Base-by-base conservation (phyloP, 92 coral and sea anemone species). In the Anthopleura xanthogrammica region DNA sequence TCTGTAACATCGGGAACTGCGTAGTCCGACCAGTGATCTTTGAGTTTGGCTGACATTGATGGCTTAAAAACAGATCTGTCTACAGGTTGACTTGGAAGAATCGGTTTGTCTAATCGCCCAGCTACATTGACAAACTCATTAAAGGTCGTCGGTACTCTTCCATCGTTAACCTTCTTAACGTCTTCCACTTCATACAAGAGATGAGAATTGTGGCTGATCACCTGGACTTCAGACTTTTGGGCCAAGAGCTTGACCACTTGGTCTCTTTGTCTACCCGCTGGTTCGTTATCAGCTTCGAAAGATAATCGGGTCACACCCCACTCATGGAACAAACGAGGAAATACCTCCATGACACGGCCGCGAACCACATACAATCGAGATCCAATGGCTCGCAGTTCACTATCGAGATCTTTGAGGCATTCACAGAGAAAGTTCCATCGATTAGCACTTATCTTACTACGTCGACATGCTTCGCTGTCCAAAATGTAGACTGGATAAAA, bases 221-320 rank as follows among this genome's bases (percentile, higher is more conserved):
- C 94, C 64, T 92, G 79, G 1, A 94, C 90, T 1, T 86, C 94
- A 20, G 76, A 80, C 83, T 88, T 85, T 83, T 87, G 82, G 7
- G 95, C 95, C 85, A 94, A 41, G 24, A 80, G 73, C 36, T 81
- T 60, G 72, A 94, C 87, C 64, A 86, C 87, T 42, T 90, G 89
- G 84, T 92, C 98, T 76, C 93, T 86, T 80, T 92, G 95, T 41
- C 82, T 77, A 14, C 92, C 94, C 66, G 84, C 88, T 58, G 98
- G 98, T 76, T 94, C 98, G 46, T 84, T 82, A 77, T 94, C 98
- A 42, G 60, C 83, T 82, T 94, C 98, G 83, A 92, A 89, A 29
- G 95, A 89, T 74, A 94, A 79, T 41, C 88, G 88, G 20, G 92
- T 86, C 19, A 36, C 85, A 16, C 48, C 57, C 92, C 92, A 91